Evolutionary conservation across 2,797 vertebrate genomes (phyloP), one percentile per base, ranked within the genome.

Genomic region (Poecilia wingei): DNA sequence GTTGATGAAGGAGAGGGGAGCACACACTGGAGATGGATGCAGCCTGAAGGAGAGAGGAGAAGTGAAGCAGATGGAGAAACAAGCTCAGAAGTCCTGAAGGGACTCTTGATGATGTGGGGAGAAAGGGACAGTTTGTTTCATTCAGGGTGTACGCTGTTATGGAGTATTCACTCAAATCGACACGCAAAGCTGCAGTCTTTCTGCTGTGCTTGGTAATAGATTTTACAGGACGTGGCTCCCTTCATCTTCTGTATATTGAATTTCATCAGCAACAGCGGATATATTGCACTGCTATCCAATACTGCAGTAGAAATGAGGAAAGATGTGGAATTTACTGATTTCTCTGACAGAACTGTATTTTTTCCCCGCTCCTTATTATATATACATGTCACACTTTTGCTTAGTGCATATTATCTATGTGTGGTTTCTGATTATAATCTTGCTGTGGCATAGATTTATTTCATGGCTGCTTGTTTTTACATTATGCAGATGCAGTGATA

Each of bases 131-230:
- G 69, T 87, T 82, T 82, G 78, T 69, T 53, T 53, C 71, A 47
- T 80, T 25, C 82, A 80, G 55, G 77, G 53, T 57, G 25, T 76
- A 39, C 75, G 79, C 78, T 84, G 68, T 83, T 86, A 77, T 76
- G 28, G 49, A 25, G 31, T 73, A 68, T 36, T 72, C 61, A 57
- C 66, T 76, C 84, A 36, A 45, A 72, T 20, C 49, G 57, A 33
- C 81, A 64, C 22, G 66, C 72, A 85, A 80, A 79, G 76, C 70
- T 76, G 73, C 55, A 69, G 79, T 72, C 76, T 90, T 82, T 88
- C 75, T 83, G 6, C 82, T 76, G n/a, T 74, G 76, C 75, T 87
- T 86, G 79, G 82, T 92, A 82, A 88, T 89, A 84, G 85, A 82
- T 90, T 86, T 88, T 5, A 18, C 77, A 81, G 86, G 73, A 74